These are phyloP conservation scores for Acholoe squamosa DNA, from an alignment of 2,888 invertebrate species.

Conservation along the genomic window DNA sequence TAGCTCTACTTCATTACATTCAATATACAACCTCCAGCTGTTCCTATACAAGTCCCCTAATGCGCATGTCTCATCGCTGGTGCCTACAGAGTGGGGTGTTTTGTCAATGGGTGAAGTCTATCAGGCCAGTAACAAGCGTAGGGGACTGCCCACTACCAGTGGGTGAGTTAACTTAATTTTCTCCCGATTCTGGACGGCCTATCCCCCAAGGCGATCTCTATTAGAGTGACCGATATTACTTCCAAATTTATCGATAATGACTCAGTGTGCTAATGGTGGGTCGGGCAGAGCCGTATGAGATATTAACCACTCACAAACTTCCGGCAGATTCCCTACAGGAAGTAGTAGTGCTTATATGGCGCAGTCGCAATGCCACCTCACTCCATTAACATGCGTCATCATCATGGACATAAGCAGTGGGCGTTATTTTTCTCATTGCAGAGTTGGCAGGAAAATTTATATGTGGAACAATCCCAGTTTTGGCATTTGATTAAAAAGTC, in stretches of 20 bases:
- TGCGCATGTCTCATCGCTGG: conserved; percentile 39
- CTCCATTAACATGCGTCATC: not conserved
- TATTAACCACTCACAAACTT: conserved; percentile 61
- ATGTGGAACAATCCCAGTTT: too few relatives aligned
- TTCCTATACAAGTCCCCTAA: conserved; percentile 4
- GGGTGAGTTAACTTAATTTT: conserved; percentile 57
- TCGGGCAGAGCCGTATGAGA: conserved; percentile 34
- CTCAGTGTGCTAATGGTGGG: conserved; percentile 45
- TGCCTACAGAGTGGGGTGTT: not conserved
- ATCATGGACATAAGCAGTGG: too few relatives aligned
- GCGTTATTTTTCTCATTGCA: too few relatives aligned
- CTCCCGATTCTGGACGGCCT: not conserved
- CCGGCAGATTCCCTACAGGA: conserved; percentile 30
- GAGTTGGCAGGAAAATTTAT: too few relatives aligned
- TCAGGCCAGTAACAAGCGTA: conserved; percentile 41
- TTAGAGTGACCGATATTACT: conserved; percentile 60
- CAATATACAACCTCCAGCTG: conserved; percentile 51
- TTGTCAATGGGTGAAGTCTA: conserved; percentile 40
- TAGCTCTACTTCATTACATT: not conserved
- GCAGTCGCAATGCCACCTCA: conserved; percentile 5
- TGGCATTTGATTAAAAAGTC: too few relatives aligned
- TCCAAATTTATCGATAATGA: conserved; percentile 60
- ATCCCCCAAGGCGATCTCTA: conserved; percentile 47
- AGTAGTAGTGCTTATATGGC: conserved; percentile 24
- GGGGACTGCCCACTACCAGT: conserved; percentile 15